Evolutionary conservation across 1,140 invertebrate species (phyloP).

Genomic region (Caligus rogercresseyi): DNA sequence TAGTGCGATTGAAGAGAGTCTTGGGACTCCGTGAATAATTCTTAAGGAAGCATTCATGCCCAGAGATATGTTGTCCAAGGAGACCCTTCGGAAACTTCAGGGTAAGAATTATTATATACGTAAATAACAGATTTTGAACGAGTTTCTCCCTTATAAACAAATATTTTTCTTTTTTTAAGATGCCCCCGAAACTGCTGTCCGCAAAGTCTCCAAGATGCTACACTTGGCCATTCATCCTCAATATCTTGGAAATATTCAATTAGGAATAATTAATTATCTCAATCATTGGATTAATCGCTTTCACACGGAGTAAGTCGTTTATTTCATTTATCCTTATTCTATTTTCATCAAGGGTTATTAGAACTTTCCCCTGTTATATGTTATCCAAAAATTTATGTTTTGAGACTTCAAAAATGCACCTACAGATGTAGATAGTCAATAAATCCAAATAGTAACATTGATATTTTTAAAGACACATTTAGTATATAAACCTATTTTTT

Average conservation of each 20-base stretch:
- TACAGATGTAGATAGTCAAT: background rate
- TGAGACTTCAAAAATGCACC: background rate
- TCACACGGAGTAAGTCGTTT: background rate
- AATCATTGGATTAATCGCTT: constrained; percentile 1
- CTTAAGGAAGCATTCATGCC: background rate
- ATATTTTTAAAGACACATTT: background rate
- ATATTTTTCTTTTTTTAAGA: constrained; percentile 3
- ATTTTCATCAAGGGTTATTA: background rate
- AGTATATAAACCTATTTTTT: background rate
- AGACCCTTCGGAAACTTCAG: background rate
- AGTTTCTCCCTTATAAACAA: background rate
- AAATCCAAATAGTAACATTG: background rate
- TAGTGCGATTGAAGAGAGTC: no score
- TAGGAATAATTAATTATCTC: constrained; percentile 8
- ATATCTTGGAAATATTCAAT: constrained; percentile 9
- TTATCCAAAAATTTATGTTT: no score
- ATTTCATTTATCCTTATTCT: background rate
- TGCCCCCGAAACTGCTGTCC: background rate
- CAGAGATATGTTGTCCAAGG: background rate
- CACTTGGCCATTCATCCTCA: constrained; percentile 13
- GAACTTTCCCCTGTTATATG: no score
- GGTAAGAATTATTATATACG: background rate
- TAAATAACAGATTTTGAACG: no score
- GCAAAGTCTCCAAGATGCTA: background rate
- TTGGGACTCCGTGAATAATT: no score